These are phyloP conservation scores for Torymus aiolomorphi DNA, from an alignment of 2,888 invertebrate genomes.

Conservation along the genomic window DNA sequence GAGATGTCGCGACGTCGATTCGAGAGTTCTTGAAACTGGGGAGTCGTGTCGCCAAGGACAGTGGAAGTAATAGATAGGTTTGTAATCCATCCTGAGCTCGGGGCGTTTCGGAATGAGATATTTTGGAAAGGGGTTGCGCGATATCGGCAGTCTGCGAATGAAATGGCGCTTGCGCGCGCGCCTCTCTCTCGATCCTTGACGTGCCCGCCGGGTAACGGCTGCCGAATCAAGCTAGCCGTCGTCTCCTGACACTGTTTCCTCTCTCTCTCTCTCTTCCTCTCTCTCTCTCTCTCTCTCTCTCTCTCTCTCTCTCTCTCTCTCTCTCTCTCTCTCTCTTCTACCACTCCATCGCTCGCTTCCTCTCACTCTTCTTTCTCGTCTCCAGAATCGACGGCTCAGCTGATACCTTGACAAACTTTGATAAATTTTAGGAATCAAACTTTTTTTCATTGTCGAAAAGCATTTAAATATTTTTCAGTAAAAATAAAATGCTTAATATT, in stretches of 20 bases:
- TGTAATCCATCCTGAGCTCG: conserved; percentile 75
- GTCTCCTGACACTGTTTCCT: too few species aligned
- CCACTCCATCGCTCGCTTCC: conserved; percentile 3
- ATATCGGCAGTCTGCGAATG: conserved; percentile 76
- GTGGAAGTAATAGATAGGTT: conserved; percentile 75
- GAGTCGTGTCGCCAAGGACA: conserved; percentile 64
- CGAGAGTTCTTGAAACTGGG: conserved; percentile 60
- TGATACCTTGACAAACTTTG: conserved; percentile 40
- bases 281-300: conserved; percentile 35
- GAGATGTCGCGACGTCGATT: conserved; percentile 60
- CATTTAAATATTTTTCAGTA: too few species aligned
- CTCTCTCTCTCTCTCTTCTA: background rate
- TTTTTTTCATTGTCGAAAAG: too few species aligned
- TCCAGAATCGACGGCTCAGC: conserved; percentile 47
- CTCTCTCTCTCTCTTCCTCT: background rate
- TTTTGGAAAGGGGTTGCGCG: conserved; percentile 71
- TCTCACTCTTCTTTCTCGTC: conserved; percentile 2
- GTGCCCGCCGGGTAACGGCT: conserved; percentile 71
- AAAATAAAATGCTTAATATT: too few species aligned
- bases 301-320: conserved; percentile 1
- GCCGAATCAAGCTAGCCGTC: conserved; percentile 68
- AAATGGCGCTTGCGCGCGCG: conserved; percentile 68
- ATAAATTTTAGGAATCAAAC: background rate
- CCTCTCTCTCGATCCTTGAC: conserved; percentile 70
- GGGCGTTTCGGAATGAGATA: conserved; percentile 75